phyloP scores from a whole-genome alignment of 2,113 vertebrate genomes.

The Columbina picui region DNA sequence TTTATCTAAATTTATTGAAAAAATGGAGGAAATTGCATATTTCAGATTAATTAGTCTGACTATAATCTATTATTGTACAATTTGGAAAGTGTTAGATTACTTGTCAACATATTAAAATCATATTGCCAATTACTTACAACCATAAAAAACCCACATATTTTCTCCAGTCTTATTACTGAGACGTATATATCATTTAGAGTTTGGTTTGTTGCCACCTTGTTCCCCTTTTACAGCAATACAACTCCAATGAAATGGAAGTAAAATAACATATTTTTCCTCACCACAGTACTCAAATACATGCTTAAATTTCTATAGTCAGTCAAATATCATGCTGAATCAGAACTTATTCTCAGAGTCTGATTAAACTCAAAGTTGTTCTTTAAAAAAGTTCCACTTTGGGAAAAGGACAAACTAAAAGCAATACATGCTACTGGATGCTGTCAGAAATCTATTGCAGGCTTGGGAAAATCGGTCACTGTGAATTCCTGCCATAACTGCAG shows the following conservation, averaged over 20 bases:
- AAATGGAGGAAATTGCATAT: not conserved
- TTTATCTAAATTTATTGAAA: not conserved
- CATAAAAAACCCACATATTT: not conserved
- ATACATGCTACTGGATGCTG: not conserved
- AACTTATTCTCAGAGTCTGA: not conserved
- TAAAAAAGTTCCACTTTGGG: not conserved
- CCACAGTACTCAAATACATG: not conserved
- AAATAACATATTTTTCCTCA: not conserved
- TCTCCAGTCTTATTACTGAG: not conserved
- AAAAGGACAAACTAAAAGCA: not conserved
- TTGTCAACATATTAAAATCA: not conserved
- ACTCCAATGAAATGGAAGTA: not conserved
- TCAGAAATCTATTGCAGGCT: not conserved
- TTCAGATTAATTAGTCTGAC: not conserved
- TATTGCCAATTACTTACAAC: not conserved
- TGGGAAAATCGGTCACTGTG: not conserved
- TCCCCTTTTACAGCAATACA: not conserved
- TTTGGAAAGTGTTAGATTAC: not conserved
- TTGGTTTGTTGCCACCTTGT: not conserved
- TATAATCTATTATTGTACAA: not conserved
- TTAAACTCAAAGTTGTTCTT: not conserved
- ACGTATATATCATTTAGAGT: not conserved
- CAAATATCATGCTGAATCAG: not conserved
- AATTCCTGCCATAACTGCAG: not conserved
- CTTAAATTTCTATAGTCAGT: not conserved